These are phyloP conservation scores for Grallaria varia DNA, from an alignment of 2,113 vertebrate species.

Conservation along the genomic window DNA sequence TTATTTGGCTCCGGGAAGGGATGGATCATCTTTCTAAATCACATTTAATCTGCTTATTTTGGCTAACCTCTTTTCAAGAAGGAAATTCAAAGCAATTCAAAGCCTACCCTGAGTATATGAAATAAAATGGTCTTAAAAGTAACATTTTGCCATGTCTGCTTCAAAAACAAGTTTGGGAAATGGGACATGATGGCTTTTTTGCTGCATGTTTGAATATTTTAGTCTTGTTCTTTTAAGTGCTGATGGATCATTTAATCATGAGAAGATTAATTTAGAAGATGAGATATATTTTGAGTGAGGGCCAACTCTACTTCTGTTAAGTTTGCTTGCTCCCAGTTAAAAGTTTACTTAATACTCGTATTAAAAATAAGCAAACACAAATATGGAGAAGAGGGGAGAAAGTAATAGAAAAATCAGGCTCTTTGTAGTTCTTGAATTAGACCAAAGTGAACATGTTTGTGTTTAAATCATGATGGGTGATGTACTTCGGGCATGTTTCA, in stretches of 20 bases:
- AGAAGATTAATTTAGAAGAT: background rate
- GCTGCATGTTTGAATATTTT: background rate
- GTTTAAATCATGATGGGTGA: background rate
- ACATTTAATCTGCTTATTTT: conserved; percentile 81
- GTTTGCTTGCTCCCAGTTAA: background rate
- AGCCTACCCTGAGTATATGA: background rate
- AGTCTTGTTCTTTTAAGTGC: background rate
- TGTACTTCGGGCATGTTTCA: background rate
- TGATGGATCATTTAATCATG: background rate
- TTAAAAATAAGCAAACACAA: background rate
- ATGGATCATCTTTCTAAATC: conserved; percentile 76
- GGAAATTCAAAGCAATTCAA: conserved; percentile 53
- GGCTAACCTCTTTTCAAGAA: conserved; percentile 73
- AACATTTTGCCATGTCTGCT: background rate
- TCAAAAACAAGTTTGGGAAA: background rate
- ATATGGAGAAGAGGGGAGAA: background rate
- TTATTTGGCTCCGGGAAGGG: conserved; percentile 79
- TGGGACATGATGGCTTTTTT: background rate
- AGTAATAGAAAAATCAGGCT: background rate
- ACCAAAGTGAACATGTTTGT: background rate
- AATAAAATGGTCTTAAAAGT: conserved; percentile 16
- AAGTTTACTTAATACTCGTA: background rate
- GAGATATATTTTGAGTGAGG: background rate
- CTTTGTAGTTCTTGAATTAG: background rate
- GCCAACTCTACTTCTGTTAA: background rate